Evolutionary conservation across 2,113 vertebrate genomes (phyloP), one percentile per base, ranked within the genome.

Genomic region (Dipodomys spectabilis): DNA sequence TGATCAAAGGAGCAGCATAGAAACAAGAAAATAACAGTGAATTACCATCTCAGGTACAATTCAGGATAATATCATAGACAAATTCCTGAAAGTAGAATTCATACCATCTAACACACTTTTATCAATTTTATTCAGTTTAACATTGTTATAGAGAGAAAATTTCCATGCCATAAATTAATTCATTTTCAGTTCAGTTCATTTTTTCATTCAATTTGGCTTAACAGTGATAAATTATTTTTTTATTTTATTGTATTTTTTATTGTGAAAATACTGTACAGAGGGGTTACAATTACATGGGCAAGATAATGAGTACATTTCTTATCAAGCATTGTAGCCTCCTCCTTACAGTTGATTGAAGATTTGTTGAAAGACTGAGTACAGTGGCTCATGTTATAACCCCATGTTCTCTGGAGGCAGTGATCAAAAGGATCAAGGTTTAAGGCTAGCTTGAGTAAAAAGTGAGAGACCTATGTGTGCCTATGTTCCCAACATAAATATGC

Each of bases 181-280:
- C 30, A 53, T 80, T 92, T 90, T 30, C 68, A 90, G 16, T 77
- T 93, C 28, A 87, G 30, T 88, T 92, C 44, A 39, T 60, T 93
- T 86, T 82, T 9, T 49, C 53, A 79, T 28, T 86, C 28, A 82
- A 91, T 82, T 87, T 79, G 88, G 30, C 57, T 39, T 74, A 72
- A 28, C 1, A 30, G n/a, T 72, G 72, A 15, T 79, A 15, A 64
- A 16, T 82, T 86, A 83, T 28, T 49, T 49, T 49, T 39, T 39
- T 39, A 39, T 39, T 39, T 39, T 39, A 39, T 39, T 39, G 39
- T 39, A 39, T 39, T 39, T 39, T 39, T 39, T 39, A 39, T 39
- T 39, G 39, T 39, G 39, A 39, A 39, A 39, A 39, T 39, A 39
- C 39, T 39, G 39, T 39, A 39, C 39, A 39, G 39, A 39, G 5